Percentiles rank a stretch among this genome's conserved stretches.
phyloP scores from a whole-genome alignment of 2,113 vertebrate species.

The Myxocyprinus asiaticus region DNA sequence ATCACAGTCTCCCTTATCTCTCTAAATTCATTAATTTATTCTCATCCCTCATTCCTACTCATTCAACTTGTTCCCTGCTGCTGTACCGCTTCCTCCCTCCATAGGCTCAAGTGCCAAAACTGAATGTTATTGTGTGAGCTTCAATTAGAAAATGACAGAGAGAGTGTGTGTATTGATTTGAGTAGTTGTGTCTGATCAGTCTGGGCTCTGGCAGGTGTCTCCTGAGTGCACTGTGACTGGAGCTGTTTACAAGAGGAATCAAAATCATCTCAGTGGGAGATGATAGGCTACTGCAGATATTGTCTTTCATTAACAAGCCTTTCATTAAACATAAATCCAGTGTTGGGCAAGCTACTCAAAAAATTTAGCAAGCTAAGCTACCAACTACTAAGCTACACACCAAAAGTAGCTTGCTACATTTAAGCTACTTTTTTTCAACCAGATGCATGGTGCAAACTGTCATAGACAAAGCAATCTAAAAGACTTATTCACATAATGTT shows the following conservation, averaged over 20 bases:
- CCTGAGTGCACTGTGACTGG: background rate
- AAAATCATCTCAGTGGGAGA: constrained; percentile 11
- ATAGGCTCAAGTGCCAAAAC: background rate
- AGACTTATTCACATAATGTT: too few species aligned
- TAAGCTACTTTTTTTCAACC: background rate
- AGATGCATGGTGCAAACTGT: too few species aligned
- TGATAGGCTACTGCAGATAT: background rate
- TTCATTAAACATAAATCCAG: background rate
- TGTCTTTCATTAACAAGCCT: background rate
- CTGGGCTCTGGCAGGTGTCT: background rate
- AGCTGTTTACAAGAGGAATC: background rate
- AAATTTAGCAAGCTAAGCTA: background rate
- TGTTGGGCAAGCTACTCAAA: too few species aligned
- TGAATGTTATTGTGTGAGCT: constrained; percentile 5
- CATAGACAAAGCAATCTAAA: too few species aligned
- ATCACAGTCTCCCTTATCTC: background rate
- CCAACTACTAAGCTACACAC: too few species aligned
- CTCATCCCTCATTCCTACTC: background rate
- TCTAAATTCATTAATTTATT: background rate
- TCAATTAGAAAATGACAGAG: constrained; percentile 2
- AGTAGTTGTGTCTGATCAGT: constrained; percentile 14
- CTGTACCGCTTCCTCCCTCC: background rate
- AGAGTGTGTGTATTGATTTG: constrained; percentile 4
- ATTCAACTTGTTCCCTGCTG: background rate
- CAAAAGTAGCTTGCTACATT: too few species aligned